These are phyloP conservation scores for Hippopotamus amphibius DNA, from an alignment of 2,113 vertebrate species.

Conservation along the genomic window DNA sequence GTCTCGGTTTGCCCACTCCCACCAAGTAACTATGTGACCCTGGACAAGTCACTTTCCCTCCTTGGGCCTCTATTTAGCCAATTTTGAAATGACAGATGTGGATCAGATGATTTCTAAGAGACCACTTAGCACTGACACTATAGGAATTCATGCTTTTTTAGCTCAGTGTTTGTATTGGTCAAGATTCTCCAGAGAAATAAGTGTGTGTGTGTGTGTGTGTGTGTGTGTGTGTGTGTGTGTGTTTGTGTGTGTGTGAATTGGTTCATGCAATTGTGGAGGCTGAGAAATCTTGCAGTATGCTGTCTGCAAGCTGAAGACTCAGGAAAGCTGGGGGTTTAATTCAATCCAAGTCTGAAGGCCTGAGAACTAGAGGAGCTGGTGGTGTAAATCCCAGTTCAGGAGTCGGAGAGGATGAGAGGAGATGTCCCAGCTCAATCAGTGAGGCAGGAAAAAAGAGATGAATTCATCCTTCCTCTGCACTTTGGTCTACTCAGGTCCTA, in stretches of 20 bases:
- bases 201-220: neutral
- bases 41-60: neutral
- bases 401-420: neutral
- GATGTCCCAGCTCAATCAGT: neutral
- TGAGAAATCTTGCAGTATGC: neutral
- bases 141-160: neutral
- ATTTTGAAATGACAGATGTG: neutral
- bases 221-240: neutral
- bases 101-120: neutral
- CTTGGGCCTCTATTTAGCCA: neutral
- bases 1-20: neutral
- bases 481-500: neutral
- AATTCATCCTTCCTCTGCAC: neutral
- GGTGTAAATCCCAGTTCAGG: neutral
- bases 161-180: neutral
- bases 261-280: neutral
- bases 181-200: neutral
- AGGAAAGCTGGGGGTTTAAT: neutral
- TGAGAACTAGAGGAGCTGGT: neutral
- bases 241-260: neutral
- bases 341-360: neutral
- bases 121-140: neutral
- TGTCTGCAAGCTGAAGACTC: neutral
- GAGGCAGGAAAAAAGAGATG: neutral
- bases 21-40: neutral